Base-by-base conservation (phyloP, 2,888 invertebrate species). In the Agrotis segetum region DNA sequence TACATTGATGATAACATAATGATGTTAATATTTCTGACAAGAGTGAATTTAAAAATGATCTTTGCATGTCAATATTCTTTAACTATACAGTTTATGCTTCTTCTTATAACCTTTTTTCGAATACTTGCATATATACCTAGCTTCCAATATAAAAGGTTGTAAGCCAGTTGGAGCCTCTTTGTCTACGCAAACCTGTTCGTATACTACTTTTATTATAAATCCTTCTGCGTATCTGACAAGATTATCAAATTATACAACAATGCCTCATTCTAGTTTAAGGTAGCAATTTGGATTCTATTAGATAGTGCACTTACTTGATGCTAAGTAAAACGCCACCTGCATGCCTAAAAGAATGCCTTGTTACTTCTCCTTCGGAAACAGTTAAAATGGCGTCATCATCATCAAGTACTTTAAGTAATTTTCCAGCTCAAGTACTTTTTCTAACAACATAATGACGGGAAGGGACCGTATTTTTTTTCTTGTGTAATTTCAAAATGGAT, bases 381-480 rank as follows among this genome's bases (percentile, higher is more conserved):
- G 71, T 77, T 77, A 58, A 77, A 67, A 81, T 58, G 47, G 63
- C 63, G 49, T 77, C 67, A 79, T 81, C 62, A 73, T 67, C 67
- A 68, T 73, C 67, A 82, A 82, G 68, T 80, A 74, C 70, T 75
- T 65, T 69, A 63, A 75, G 82, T 84, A 81, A 85, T 85, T 84
- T 85, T 71, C 81, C 73, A 65, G 46, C 60, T 60, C 61, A 62
- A 72, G 72, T 73, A 62, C 80, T 77, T 73, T 75, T 79, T 84
- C 84, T 85, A 85, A 85, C 77, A 72, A 81, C 86, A 56, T 85
- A 85, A 85, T 81, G 67, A 85, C 67, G 49, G 82, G 81, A 82
- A 84, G 75, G 49, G 40, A 64, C 61, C 55, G 44, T 52, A 71
- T 71, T 82, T 83, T 83, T 40, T 77, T 73, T 77, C 65, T 70